Evolutionary conservation across 2,797 vertebrate genomes (phyloP), one percentile per base, ranked within the genome.

Genomic region (Chanos chanos): DNA sequence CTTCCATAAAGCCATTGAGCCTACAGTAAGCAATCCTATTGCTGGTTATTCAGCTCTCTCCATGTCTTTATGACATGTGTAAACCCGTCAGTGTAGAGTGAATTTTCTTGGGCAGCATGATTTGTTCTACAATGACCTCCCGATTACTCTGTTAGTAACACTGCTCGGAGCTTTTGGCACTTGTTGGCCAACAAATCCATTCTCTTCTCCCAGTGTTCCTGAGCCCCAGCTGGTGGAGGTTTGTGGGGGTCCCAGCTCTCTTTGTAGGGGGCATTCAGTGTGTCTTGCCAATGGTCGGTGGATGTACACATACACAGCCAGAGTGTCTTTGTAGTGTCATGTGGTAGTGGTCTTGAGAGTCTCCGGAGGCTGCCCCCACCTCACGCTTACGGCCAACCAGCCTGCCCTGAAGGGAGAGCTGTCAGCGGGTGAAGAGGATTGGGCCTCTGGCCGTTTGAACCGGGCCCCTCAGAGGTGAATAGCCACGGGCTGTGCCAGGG

Each of bases 391-490:
- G 13, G 49, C 34, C 40, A 40, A 25, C 10, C 18, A n/a, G 8
- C 7, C 37, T 55, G 30, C 52, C 16, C 53, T 39, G 58, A 27
- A 49, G 44, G 50, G 36, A 30, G 41, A 31, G 37, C 51, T 64
- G 43, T 50, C 41, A 48, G 18, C 6, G 4, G 53, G 8, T 19
- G 12, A 31, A 31, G 44, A 41, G 19, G 21, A 19, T 21, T 27
- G 10, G 39, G 30, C 24, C n/a, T 19, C 64, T 53, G 6, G 12
- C 19, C 45, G 59, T 62, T 61, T 68, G 59, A 68, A 68, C 34
- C 22, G 13, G 51, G 36, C 43, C 48, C 44, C 45, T 48, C 36
- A 15, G 53, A 68, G 52, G 59, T 62, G 53, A 68, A 63, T 68
- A 57, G 66, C 59, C 52, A 24, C 10, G 10, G 57, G 66, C 51